Evolutionary conservation across 1,140 invertebrate species (phyloP).

Genomic region (Caenorhabditis latens): DNA sequence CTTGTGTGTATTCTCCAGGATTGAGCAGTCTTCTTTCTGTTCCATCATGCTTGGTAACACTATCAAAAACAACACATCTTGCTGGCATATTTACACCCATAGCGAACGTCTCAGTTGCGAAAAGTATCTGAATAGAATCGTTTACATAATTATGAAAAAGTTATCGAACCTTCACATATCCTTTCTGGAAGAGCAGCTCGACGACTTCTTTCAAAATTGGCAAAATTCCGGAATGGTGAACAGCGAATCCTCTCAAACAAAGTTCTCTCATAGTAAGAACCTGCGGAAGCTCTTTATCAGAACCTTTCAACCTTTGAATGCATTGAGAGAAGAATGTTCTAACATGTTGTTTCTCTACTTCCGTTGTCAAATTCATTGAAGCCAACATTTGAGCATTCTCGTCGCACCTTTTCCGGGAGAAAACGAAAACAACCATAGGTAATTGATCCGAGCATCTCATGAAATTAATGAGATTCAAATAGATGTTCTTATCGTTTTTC

Average conservation of each 20-base stretch:
- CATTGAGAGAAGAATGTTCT: constrained; percentile 87
- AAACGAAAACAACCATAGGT: constrained; percentile 92
- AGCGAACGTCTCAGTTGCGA: constrained; percentile 98
- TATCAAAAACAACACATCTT: constrained; percentile 93
- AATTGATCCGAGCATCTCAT: constrained; percentile 86
- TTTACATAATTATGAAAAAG: not conserved
- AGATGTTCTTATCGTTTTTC: constrained; percentile 85
- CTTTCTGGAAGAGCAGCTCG: constrained; percentile 93
- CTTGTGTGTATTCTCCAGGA: constrained; percentile 90
- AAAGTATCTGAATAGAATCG: constrained; percentile 80
- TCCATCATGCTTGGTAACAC: constrained; percentile 91
- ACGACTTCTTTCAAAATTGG: constrained; percentile 96
- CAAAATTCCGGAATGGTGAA: constrained; percentile 96
- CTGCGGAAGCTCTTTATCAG: constrained; percentile 89
- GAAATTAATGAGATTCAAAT: constrained; percentile 87
- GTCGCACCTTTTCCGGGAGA: constrained; percentile 90
- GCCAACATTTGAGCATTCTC: constrained; percentile 84
- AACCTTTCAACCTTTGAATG: constrained; percentile 86
- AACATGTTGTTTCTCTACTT: constrained; percentile 87
- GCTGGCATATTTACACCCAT: constrained; percentile 99
- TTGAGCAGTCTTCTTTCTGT: constrained; percentile 84
- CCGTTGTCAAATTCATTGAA: constrained; percentile 86
- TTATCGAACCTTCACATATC: constrained; percentile 85
- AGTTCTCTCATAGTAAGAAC: constrained; percentile 84
- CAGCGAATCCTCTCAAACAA: constrained; percentile 88